Percentiles rank a stretch among this genome's conserved stretches.
These are phyloP conservation scores for Hippocampus zosterae DNA, from an alignment of 2,113 vertebrate species.

Conservation along the genomic window DNA sequence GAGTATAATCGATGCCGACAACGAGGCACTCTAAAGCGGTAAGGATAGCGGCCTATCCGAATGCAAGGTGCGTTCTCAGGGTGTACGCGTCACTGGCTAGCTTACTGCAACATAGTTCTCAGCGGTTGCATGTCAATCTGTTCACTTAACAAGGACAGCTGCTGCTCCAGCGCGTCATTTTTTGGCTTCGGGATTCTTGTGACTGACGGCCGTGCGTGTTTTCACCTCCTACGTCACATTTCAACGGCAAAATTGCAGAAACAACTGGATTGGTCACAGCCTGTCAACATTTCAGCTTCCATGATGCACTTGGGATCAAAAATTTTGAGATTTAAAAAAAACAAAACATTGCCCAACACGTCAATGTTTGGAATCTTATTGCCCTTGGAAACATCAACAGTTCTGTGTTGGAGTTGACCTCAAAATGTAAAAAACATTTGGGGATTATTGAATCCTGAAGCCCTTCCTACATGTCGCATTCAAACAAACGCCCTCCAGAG, in stretches of 20 bases:
- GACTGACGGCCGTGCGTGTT: background rate
- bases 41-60: too few species aligned
- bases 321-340: background rate
- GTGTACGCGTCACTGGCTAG: too few species aligned
- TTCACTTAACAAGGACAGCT: background rate
- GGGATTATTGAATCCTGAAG: background rate
- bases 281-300: background rate
- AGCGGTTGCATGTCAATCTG: background rate
- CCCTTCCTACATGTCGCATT: background rate
- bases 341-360: background rate
- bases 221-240: background rate
- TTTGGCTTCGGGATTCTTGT: background rate
- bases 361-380: background rate
- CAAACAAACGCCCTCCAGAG: conserved; percentile 22
- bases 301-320: background rate
- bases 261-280: background rate
- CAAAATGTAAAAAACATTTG: background rate
- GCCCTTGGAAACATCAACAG: background rate
- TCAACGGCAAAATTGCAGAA: background rate
- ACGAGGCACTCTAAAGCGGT: too few species aligned
- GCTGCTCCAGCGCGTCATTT: background rate
- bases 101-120: too few species aligned
- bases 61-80: too few species aligned
- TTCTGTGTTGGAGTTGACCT: background rate
- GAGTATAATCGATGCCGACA: too few species aligned